These are phyloP conservation scores for Epicauta chinensis DNA, from an alignment of 1,140 invertebrate species.

Conservation along the genomic window DNA sequence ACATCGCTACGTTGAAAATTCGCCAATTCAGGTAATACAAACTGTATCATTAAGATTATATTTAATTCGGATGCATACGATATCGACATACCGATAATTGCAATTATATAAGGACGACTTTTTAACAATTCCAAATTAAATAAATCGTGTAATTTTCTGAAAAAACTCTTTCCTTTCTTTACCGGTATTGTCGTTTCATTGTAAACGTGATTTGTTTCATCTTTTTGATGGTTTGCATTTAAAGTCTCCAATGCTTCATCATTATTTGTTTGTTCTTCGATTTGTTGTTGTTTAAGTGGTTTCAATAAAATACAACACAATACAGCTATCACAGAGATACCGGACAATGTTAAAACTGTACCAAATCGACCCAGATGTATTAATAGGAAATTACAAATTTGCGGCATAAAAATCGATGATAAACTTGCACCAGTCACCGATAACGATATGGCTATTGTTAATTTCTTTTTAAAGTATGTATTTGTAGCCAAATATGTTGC, in stretches of 20 bases:
- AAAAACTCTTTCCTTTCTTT: constrained; percentile 15
- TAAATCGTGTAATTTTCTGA: constrained; percentile 32
- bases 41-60: constrained; percentile 40
- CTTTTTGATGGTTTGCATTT: constrained; percentile 4
- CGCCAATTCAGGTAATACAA: constrained; percentile 39
- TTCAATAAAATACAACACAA: constrained; percentile 29
- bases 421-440: constrained; percentile 42
- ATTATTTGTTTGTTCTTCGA: background rate
- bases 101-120: constrained; percentile 42
- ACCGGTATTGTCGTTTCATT: constrained; percentile 24
- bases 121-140: constrained; percentile 45
- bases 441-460: constrained; percentile 43
- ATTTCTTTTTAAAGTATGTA: constrained; percentile 43
- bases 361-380: constrained; percentile 28
- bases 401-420: constrained; percentile 43
- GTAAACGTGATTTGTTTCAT: constrained; percentile 18
- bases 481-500: constrained; percentile 41
- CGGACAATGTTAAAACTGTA: constrained; percentile 41
- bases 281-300: constrained; percentile 13
- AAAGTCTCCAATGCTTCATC: constrained; percentile 5
- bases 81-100: constrained; percentile 42
- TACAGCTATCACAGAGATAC: constrained; percentile 38
- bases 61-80: constrained; percentile 46
- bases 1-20: constrained; percentile 33
- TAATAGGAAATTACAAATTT: constrained; percentile 36